phyloP scores from a whole-genome alignment of 1,140 invertebrate species.

The Papilio machaon region DNA sequence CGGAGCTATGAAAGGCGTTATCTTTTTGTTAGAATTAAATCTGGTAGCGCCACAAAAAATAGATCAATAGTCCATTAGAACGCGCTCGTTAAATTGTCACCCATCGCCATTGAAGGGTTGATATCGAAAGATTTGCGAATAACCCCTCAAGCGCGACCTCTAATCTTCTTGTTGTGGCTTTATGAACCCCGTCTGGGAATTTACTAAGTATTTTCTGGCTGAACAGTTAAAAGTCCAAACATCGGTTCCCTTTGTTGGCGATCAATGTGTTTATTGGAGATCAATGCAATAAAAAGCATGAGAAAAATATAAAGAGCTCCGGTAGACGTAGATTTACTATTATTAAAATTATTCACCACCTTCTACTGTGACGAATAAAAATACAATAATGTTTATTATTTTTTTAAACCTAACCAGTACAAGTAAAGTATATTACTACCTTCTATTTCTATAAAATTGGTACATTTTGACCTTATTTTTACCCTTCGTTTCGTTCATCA shows the following conservation, averaged over 20 bases:
- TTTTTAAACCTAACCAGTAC: no score
- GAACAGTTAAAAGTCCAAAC: constrained; percentile 70
- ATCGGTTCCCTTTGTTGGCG: constrained; percentile 67
- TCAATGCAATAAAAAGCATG: constrained; percentile 52
- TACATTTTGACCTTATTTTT: no score
- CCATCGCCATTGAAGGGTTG: constrained; percentile 55
- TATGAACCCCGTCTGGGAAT: constrained; percentile 66
- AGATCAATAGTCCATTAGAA: constrained; percentile 45
- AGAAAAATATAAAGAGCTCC: constrained; percentile 44
- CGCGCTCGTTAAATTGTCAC: constrained; percentile 59
- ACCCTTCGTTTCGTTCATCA: no score
- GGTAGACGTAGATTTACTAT: constrained; percentile 32
- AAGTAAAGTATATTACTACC: neutral
- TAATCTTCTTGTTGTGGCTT: constrained; percentile 52
- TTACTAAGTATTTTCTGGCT: constrained; percentile 67
- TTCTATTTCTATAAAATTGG: no score
- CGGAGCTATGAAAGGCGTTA: constrained; percentile 18
- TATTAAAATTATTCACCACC: constrained; percentile 35
- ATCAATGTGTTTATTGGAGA: constrained; percentile 57
- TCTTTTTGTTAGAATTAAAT: constrained; percentile 52
- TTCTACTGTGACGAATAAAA: neutral
- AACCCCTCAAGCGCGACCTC: constrained; percentile 60
- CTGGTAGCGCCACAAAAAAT: constrained; percentile 55
- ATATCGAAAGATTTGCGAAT: constrained; percentile 60
- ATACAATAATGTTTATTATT: no score